Percentiles rank a stretch among this genome's conserved stretches.
These are phyloP conservation scores for Protobothrops flavoviridis DNA, from an alignment of 2,113 vertebrate genomes.

Conservation along the genomic window DNA sequence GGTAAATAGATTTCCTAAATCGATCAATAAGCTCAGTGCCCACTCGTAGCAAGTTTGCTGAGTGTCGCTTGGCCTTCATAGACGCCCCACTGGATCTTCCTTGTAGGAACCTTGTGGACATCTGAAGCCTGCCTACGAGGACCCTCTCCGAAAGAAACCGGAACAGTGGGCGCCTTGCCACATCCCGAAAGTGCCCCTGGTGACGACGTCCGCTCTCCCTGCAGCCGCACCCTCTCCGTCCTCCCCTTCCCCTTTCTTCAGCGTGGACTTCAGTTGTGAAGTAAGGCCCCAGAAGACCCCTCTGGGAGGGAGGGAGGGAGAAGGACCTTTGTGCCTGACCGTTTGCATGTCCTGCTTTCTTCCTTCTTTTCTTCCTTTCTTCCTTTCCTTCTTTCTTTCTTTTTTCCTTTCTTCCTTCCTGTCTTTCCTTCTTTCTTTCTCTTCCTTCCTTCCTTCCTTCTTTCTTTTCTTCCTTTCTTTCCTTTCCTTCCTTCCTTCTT, in stretches of 20 bases:
- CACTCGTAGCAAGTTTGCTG: neutral
- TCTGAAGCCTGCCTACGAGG: slow-evolving; percentile 86
- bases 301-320: neutral
- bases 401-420: too few relatives aligned
- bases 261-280: slow-evolving; percentile 87
- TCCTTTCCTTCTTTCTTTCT: rapidly evolving
- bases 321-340: neutral
- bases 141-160: slow-evolving; percentile 86
- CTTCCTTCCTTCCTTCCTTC: too few relatives aligned
- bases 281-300: slow-evolving; percentile 65
- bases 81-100: neutral
- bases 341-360: neutral
- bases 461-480: too few relatives aligned
- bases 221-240: slow-evolving; percentile 80
- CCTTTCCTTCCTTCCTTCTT: too few relatives aligned
- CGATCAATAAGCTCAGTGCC: too few relatives aligned
- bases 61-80: neutral
- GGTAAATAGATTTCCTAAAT: neutral
- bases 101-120: slow-evolving; percentile 84
- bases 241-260: slow-evolving; percentile 90
- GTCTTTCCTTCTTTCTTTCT: rapidly evolving
- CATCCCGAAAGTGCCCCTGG: slow-evolving; percentile 74
- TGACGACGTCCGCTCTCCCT: slow-evolving; percentile 73
- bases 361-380: too few relatives aligned
- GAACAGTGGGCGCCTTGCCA: slow-evolving; percentile 92